Conservation (phyloP, 2,888 invertebrate species). For the Cyrtodaria siliqua region DNA sequence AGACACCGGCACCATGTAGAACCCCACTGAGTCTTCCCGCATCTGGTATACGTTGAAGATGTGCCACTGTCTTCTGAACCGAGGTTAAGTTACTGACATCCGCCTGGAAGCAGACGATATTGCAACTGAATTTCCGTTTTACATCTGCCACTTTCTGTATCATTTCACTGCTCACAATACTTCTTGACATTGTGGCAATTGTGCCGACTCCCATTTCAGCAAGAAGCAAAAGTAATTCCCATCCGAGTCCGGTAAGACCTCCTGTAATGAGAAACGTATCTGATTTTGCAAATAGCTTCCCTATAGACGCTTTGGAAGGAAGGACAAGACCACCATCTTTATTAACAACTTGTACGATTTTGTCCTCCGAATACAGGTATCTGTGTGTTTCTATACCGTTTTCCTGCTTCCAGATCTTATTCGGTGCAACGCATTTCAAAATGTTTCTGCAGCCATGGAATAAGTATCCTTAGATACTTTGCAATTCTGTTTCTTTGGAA, state of each 20-base stretch:
- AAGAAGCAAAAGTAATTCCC: constrained; percentile 62
- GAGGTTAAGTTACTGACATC: not conserved
- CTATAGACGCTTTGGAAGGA: no score
- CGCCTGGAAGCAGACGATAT: not conserved
- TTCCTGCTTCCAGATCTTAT: no score
- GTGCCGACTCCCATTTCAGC: constrained; percentile 68
- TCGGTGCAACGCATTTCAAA: no score
- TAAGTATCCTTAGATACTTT: no score
- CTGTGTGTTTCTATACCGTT: no score
- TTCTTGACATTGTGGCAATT: constrained; percentile 62
- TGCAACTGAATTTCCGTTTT: not conserved
- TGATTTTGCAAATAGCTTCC: constrained; percentile 13
- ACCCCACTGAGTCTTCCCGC: constrained; percentile 48
- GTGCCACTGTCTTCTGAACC: not conserved
- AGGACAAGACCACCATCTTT: no score
- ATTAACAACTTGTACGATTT: no score
- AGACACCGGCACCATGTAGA: constrained; percentile 73
- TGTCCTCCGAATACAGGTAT: no score
- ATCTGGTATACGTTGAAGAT: not conserved
- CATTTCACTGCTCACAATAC: constrained; percentile 39
- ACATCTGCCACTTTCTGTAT: constrained; percentile 29
- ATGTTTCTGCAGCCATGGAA: no score
- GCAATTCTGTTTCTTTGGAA: no score
- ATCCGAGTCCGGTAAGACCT: constrained; percentile 73
- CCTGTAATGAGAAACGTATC: constrained; percentile 68